Evolutionary conservation across 2,113 vertebrate species (phyloP).

Genomic region (Rhynchomys soricoides): DNA sequence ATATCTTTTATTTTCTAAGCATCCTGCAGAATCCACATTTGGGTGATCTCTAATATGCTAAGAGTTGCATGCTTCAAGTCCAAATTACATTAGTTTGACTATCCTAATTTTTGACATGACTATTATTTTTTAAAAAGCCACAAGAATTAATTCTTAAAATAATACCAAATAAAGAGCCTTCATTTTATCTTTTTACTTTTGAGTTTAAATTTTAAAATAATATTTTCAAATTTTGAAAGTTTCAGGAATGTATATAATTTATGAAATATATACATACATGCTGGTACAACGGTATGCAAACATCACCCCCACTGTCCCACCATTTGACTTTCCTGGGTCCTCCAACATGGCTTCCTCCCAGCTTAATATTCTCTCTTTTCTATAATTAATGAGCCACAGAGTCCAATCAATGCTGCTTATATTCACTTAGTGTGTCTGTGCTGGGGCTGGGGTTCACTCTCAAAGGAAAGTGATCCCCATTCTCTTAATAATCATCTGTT

Average conservation of each 20-base stretch:
- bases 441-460: accelerated
- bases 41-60: neutral
- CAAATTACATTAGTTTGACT: neutral
- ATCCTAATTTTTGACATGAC: neutral
- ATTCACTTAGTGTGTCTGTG: neutral
- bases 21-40: neutral
- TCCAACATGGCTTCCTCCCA: neutral
- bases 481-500: neutral
- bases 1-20: neutral
- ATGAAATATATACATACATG: neutral
- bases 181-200: neutral
- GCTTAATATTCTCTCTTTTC: neutral
- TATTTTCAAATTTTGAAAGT: neutral
- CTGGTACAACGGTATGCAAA: neutral
- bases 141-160: slow-evolving; percentile 21
- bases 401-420: neutral
- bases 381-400: neutral
- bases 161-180: neutral
- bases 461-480: neutral
- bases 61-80: neutral
- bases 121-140: neutral
- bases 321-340: neutral
- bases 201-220: neutral
- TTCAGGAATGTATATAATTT: neutral
- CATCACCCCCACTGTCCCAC: neutral